A percentile compares a stretch with the other conserved stretches of the same genome.
These are phyloP conservation scores for Spondyliosoma cantharus DNA, from an alignment of 2,797 vertebrate genomes.

Conservation along the genomic window DNA sequence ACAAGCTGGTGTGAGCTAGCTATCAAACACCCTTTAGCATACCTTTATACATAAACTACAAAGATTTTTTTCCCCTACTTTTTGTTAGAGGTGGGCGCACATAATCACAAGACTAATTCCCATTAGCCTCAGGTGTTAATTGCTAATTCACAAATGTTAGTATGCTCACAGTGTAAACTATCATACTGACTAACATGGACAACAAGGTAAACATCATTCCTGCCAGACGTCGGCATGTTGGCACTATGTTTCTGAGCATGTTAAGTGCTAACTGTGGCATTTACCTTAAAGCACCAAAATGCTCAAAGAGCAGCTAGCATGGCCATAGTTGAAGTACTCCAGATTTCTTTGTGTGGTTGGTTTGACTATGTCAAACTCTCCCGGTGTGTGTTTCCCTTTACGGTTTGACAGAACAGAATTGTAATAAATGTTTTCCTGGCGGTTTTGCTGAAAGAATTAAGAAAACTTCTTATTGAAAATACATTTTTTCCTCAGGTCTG, in stretches of 20 bases:
- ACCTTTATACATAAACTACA: too few relatives aligned
- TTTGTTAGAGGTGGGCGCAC: too few relatives aligned
- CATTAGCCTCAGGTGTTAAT: background rate
- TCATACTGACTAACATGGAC: background rate
- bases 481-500: conserved; percentile 32
- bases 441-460: background rate
- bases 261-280: background rate
- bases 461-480: background rate
- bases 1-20: too few relatives aligned
- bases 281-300: background rate
- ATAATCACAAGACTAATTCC: background rate
- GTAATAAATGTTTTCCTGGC: background rate
- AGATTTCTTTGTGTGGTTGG: background rate
- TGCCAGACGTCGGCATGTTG: background rate
- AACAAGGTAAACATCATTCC: background rate
- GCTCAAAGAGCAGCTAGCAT: too few relatives aligned
- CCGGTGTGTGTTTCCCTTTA: background rate
- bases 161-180: background rate
- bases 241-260: background rate
- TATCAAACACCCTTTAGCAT: too few relatives aligned
- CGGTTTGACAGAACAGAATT: background rate
- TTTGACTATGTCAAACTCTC: background rate
- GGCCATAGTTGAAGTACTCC: background rate
- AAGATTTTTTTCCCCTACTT: too few relatives aligned
- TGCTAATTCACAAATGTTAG: background rate